Evolutionary conservation across 2,888 invertebrate species (phyloP).

Genomic region (Elmis aenea): DNA sequence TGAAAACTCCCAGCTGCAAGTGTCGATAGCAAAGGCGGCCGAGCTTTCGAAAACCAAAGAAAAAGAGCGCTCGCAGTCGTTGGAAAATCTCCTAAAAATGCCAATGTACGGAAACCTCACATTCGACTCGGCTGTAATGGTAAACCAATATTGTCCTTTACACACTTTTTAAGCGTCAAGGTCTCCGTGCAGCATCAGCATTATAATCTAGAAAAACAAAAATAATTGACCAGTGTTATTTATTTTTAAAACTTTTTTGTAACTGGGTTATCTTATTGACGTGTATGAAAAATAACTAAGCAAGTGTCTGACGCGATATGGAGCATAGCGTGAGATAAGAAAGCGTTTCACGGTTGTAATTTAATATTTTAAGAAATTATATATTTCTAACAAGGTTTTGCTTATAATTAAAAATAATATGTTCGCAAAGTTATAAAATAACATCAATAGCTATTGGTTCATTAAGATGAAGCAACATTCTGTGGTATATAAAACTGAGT

Average conservation of each 20-base stretch:
- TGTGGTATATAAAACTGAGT: no score
- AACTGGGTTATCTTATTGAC: no score
- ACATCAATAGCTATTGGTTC: no score
- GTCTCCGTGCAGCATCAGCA: no score
- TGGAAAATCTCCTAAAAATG: conserved; percentile 41
- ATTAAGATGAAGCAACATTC: no score
- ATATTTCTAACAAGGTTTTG: conserved; percentile 20
- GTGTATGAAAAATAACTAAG: conserved; percentile 3
- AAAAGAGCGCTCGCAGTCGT: conserved; percentile 35
- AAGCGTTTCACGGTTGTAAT: conserved; percentile 14
- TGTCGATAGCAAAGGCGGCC: no score
- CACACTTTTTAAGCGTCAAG: no score
- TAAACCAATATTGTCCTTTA: no score
- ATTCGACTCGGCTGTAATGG: conserved; percentile 32
- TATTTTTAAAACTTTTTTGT: no score
- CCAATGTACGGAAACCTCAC: conserved; percentile 44
- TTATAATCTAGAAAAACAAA: no score
- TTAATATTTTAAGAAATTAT: conserved; percentile 13
- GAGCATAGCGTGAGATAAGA: conserved; percentile 13
- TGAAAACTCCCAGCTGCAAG: conserved; percentile 18
- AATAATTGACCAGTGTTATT: no score
- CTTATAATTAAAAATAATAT: conserved; percentile 9
- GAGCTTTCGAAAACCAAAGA: no score
- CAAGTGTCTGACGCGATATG: conserved; percentile 4
- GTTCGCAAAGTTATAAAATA: conserved; percentile 4